Evolutionary conservation across 2,888 invertebrate genomes (phyloP), one percentile per base, ranked within the genome.

Genomic region (Osmoderma eremita): DNA sequence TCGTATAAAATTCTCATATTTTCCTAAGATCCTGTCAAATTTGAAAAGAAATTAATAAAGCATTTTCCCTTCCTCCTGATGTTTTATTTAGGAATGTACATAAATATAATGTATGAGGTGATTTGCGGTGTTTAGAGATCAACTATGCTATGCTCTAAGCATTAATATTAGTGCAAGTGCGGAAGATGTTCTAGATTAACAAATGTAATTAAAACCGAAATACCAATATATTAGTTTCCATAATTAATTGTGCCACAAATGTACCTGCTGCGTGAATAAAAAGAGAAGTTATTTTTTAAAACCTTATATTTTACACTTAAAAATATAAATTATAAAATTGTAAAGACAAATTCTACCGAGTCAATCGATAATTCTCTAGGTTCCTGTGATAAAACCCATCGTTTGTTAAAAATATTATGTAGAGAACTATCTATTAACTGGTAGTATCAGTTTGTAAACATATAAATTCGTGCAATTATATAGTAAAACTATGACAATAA

Each of bases 251-350:
- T 30, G 30, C 30, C 10, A 30, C 30, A 30, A 30, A 30, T 2
- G 2, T 30, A 30, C 30, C 30, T 30, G 5, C 10, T 3, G 30
- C 30, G 30, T 30, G 30, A 30, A 30, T 30, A 30, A 30, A 30
- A 30, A 30, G 8, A 30, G 30, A 30, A 30, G 6, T 30, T 1
- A 30, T 30, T 30, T 56, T 41, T 45, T 5, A 17, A 58, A 42
- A 24, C 4, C 30, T 30, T 45, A 42, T 30, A 58, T 58, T 45
- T 45, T 58, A 58, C 58, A 58, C 22, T 45, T 56, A 56, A 20
- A 45, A 45, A 24, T 45, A 45, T 58, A 58, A 58, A 58, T 56
- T 58, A 58, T 42, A 58, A 58, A 58, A 58, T 58, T 42, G 45
- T 36, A 58, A 42, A 45, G 8, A 15, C 1, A 58, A 30, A 38